These are phyloP conservation scores for Alces alces DNA, from an alignment of 2,113 vertebrate genomes.

Conservation along the genomic window DNA sequence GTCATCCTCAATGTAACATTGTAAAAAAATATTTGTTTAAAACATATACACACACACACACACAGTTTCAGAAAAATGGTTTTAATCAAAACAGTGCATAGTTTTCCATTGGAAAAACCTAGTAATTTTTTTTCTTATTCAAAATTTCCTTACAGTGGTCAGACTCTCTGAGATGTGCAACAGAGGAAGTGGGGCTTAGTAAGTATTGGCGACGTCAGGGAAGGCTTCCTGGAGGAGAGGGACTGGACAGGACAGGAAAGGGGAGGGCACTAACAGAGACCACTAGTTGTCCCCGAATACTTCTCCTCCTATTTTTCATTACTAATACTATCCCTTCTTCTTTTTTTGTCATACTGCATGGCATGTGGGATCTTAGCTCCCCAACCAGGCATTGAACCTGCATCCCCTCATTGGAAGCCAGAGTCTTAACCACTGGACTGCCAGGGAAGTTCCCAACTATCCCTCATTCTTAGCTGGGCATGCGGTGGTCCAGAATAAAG, in stretches of 20 bases:
- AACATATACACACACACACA: fast-evolving
- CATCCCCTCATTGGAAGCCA: neutral
- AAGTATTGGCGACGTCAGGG: neutral
- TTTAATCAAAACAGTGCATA: neutral
- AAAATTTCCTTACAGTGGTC: neutral
- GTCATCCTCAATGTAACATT: neutral
- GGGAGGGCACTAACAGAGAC: neutral
- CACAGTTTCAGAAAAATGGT: neutral
- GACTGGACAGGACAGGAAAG: neutral
- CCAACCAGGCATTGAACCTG: neutral
- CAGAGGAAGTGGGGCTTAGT: neutral
- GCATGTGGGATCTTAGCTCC: neutral
- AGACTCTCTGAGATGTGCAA: neutral
- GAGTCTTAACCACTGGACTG: neutral
- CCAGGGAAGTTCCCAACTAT: neutral
- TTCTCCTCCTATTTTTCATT: neutral
- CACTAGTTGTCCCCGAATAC: neutral
- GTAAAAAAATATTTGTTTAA: neutral
- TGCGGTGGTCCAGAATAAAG: neutral
- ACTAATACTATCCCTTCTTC: neutral
- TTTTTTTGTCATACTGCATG: neutral
- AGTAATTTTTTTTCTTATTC: neutral
- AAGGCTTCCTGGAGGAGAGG: neutral
- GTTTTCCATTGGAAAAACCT: neutral
- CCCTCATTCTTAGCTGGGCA: neutral